These are phyloP conservation scores for Vanessa atalanta DNA, from an alignment of 1,140 invertebrate genomes.

Conservation along the genomic window DNA sequence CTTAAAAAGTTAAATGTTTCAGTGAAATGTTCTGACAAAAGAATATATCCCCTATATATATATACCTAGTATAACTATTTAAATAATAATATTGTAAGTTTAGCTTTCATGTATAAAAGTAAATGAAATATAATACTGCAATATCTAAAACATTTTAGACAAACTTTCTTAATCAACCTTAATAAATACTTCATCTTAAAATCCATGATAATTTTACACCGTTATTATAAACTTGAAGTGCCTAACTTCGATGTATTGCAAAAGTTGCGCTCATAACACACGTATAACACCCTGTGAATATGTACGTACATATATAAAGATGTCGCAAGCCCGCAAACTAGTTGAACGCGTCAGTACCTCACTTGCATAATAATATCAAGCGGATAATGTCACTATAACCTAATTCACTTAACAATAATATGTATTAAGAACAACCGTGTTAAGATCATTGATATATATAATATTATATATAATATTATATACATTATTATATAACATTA, in stretches of 20 bases:
- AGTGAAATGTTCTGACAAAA: too few relatives aligned
- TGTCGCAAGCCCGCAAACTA: constrained; percentile 42
- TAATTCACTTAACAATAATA: constrained; percentile 24
- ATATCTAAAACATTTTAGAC: too few relatives aligned
- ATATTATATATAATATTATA: too few relatives aligned
- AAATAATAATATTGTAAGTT: too few relatives aligned
- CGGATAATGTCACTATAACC: constrained; percentile 39
- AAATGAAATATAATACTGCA: too few relatives aligned
- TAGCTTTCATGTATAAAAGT: too few relatives aligned
- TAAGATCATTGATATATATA: constrained; percentile 6
- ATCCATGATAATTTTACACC: not conserved
- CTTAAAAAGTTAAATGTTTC: too few relatives aligned
- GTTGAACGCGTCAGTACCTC: constrained; percentile 37
- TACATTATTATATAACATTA: not conserved
- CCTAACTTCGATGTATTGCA: constrained; percentile 18
- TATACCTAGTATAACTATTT: too few relatives aligned
- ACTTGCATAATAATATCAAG: constrained; percentile 41
- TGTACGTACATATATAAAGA: constrained; percentile 7
- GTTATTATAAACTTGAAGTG: constrained; percentile 4
- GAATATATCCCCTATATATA: too few relatives aligned
- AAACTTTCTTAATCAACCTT: too few relatives aligned
- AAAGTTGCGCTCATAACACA: constrained; percentile 3
- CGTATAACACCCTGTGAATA: not conserved
- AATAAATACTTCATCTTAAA: not conserved
- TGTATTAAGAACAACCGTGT: not conserved